Percentiles rank a stretch among this genome's conserved stretches.
Conservation (phyloP, 1,140 invertebrate species). For the Pseudomyrmex pallidus region DNA sequence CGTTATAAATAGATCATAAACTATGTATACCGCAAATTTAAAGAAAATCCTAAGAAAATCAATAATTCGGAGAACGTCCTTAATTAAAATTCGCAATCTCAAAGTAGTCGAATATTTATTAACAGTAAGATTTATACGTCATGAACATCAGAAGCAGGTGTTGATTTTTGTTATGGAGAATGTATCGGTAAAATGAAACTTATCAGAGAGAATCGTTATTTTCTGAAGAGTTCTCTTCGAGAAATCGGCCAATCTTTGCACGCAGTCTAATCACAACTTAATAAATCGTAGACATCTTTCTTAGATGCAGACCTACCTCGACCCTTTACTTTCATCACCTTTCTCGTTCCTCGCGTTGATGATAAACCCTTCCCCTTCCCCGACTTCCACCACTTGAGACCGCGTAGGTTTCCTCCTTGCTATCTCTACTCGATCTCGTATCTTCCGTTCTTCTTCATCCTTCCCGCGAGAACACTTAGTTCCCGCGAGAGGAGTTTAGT, state of each 20-base stretch:
- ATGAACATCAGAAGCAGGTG: no score
- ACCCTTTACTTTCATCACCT: neutral
- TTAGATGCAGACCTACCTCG: neutral
- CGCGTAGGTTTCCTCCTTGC: conserved; percentile 25
- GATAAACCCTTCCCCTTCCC: neutral
- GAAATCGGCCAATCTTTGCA: neutral
- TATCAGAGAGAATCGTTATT: no score
- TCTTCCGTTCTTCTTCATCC: conserved; percentile 41
- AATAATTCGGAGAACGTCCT: no score
- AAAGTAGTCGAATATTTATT: conserved; percentile 16
- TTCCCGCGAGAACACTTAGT: conserved; percentile 2
- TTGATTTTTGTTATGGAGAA: no score
- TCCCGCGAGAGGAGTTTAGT: conserved; percentile 13
- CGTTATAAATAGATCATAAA: no score
- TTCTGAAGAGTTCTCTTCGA: no score
- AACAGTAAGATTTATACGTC: neutral
- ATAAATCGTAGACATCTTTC: conserved; percentile 3
- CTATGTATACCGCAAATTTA: no score
- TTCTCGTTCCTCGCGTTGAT: conserved; percentile 1
- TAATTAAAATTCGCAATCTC: neutral
- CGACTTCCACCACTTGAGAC: conserved; percentile 3
- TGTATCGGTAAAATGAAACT: no score
- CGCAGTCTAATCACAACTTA: neutral
- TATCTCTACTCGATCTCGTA: conserved; percentile 29
- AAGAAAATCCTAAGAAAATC: no score